These are phyloP conservation scores for Boloria selene DNA, from an alignment of 2,888 invertebrate species.

Conservation along the genomic window DNA sequence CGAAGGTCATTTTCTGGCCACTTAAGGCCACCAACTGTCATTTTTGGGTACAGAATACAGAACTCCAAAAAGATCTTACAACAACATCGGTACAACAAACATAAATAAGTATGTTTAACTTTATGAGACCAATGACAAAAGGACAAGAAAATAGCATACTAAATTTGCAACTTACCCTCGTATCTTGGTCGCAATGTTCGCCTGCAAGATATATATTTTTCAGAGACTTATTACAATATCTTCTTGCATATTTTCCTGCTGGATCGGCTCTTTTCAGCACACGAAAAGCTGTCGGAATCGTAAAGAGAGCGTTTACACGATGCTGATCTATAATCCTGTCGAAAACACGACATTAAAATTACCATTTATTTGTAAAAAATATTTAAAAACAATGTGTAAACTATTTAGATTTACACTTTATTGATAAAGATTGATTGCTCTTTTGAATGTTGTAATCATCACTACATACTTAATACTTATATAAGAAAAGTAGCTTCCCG, in stretches of 20 bases:
- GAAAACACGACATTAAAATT: constrained; percentile 9
- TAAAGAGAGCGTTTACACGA: constrained; percentile 91
- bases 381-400: not conserved
- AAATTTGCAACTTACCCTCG: constrained; percentile 78
- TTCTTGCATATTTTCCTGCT: constrained; percentile 84
- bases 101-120: not conserved
- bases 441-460: no score
- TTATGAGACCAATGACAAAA: no score
- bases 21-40: no score
- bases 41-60: no score
- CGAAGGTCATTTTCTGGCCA: no score
- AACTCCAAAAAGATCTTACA: no score
- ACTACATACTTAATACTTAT: no score
- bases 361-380: not conserved
- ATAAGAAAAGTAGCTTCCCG: no score
- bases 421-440: no score
- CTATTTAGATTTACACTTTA: not conserved
- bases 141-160: not conserved
- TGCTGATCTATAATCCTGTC: constrained; percentile 93
- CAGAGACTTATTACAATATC: constrained; percentile 87
- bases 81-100: no score
- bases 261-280: constrained; percentile 93
- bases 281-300: constrained; percentile 94
- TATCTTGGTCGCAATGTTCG: constrained; percentile 96
- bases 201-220: constrained; percentile 92